Evolutionary conservation across 2,797 vertebrate species (phyloP), one percentile per base, ranked within the genome.

Genomic region (Sebastes hubbsi): DNA sequence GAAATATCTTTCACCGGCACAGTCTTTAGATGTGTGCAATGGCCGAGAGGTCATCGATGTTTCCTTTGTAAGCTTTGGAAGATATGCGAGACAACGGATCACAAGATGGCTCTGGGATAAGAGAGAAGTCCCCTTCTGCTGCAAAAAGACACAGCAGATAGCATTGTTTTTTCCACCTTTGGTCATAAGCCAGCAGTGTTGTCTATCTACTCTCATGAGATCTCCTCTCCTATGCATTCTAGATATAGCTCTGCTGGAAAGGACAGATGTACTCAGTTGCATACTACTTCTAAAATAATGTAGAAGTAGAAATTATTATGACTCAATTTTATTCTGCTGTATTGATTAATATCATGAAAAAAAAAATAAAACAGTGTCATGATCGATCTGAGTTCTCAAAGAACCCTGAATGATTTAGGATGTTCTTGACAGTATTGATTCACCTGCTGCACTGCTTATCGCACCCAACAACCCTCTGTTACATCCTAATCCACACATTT

Each of bases 41-140:
- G 85, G 85, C 69, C 68, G 64, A 70, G 81, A 83, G 90, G 90
- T 87, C 89, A 88, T 81, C 77, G 1, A 12, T 49, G 73, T 74
- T 89, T 85, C 80, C 82, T 89, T 72, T 84, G 85, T 83, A 71
- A 84, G 88, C 86, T 74, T 82, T 80, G 83, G 77, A 86, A 87
- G 89, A 86, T 86, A 82, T 87, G 90, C n/a, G 38, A 76, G 88
- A 78, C 75, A 85, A 79, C 70, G 61, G 73, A 79, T 90, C 88
- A 82, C 9, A 54, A 72, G 77, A 90, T 89, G 80, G 71, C 74
- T 87, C 49, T 1, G 14, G 68, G 89, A 93, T 89, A 88, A 77
- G 71, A 42, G 75, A 84, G 77, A 87, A 77, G 68, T 73, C 60
- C 60, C 36, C 72, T 38, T 14, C 68, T 64, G 82, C 82, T 20